Base-by-base conservation (phyloP, 2,888 invertebrate species). In the Colletes collaris region DNA sequence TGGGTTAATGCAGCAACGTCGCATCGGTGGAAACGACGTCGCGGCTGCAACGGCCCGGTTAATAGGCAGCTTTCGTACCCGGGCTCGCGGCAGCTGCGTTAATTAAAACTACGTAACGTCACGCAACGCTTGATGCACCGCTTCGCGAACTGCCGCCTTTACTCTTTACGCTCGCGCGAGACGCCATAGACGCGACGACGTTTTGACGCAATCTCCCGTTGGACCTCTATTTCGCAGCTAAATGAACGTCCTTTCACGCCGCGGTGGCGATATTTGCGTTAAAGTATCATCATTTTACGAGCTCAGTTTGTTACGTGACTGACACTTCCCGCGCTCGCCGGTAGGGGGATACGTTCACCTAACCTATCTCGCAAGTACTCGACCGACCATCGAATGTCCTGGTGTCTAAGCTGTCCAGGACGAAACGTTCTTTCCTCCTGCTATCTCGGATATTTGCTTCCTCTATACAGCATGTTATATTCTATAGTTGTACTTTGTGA, bases 51-150 rank as follows among this genome's bases (percentile, higher is more conserved):
- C 76, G 62, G 65, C 66, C 19, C 85, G 83, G 87, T 84, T 87
- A 87, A 87, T 87, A 84, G 86, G 84, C 81, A 80, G 74, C 82
- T 80, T 77, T 76, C 73, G 69, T 73, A 66, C 13, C 68, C 67
- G 76, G 68, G 78, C 64, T 46, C 74, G 77, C 71, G 19, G 75
- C 80, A 78, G 74, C 77, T 75, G 76, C 81, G 78, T 89, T 89
- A 89, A 89, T 89, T 89, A 88, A 89, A 88, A 88, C 86, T 88
- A 86, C 81, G 84, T 83, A 86, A 87, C 82, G 84, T 86, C 85
- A 87, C 87, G 87, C 87, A 84, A 83, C 67, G 76, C 79, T 81
- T 74, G 49, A 52, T 73, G 68, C 73, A 46, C 44, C 56, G 65
- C 49, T 44, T 70, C 77, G 50, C 60, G 63, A 66, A 76, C 68